phyloP scores from a whole-genome alignment of 2,797 vertebrate species.

The Poliocrania exsul region DNA sequence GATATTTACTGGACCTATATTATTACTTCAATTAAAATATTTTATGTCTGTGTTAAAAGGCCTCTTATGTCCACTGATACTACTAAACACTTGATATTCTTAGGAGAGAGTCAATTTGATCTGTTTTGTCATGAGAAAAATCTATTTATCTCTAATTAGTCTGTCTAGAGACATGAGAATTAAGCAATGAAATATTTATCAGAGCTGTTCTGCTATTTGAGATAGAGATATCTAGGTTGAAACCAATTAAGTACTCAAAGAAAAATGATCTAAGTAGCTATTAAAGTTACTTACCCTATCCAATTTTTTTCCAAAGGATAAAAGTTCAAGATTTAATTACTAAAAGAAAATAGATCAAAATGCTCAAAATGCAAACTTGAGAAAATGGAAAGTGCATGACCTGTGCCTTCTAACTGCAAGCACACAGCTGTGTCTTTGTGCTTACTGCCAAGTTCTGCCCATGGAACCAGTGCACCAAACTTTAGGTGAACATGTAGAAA shows the following conservation, averaged over 20 bases:
- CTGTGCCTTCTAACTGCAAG: neutral
- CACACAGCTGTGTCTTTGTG: neutral
- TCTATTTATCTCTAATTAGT: neutral
- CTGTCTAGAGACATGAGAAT: neutral
- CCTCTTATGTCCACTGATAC: neutral
- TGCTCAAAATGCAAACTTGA: neutral
- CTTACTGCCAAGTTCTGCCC: neutral
- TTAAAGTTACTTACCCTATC: neutral
- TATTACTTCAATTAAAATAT: neutral
- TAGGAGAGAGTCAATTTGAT: neutral
- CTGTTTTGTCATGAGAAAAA: neutral
- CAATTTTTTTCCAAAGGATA: neutral
- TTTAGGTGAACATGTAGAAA: neutral
- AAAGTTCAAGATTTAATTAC: neutral
- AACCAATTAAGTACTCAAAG: neutral
- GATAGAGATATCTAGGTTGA: neutral
- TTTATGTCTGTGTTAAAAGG: neutral
- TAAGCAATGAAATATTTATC: slow-evolving; percentile 40
- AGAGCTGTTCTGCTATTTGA: neutral
- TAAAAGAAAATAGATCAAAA: neutral
- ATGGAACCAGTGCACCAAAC: neutral
- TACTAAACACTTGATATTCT: neutral
- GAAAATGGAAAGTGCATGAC: neutral
- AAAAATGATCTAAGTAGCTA: neutral
- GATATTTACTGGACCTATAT: neutral